Percentiles rank a stretch among this genome's conserved stretches.
phyloP scores from a whole-genome alignment of 2,888 invertebrate genomes.

The Scelioninae gen. 1 region DNA sequence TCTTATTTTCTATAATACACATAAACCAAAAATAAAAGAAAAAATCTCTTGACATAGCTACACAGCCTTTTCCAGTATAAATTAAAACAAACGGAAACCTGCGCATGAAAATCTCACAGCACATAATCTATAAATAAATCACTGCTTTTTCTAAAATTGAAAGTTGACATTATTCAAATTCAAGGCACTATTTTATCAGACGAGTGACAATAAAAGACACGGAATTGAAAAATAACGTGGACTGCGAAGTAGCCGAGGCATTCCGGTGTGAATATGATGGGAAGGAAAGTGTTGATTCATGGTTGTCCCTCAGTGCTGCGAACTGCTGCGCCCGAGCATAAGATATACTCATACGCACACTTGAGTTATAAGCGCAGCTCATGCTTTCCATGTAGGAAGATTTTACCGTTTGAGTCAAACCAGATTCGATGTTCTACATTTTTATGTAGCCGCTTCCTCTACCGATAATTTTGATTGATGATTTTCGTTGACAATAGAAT shows the following conservation, averaged over 20 bases:
- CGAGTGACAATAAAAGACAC: slow-evolving; percentile 30
- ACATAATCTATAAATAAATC: not conserved
- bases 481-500: slow-evolving; percentile 70
- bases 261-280: slow-evolving; percentile 64
- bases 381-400: slow-evolving; percentile 65
- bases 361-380: slow-evolving; percentile 62
- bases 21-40: too few species aligned
- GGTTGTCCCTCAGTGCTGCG: slow-evolving; percentile 60
- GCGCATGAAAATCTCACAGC: too few species aligned
- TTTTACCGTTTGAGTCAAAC: slow-evolving; percentile 69
- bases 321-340: slow-evolving; percentile 41
- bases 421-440: slow-evolving; percentile 69
- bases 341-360: slow-evolving; percentile 55
- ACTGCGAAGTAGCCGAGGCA: slow-evolving; percentile 50
- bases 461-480: slow-evolving; percentile 70
- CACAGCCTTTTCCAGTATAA: too few species aligned
- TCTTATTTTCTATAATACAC: too few species aligned
- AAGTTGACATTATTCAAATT: slow-evolving; percentile 18
- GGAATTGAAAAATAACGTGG: slow-evolving; percentile 37
- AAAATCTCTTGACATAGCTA: too few species aligned
- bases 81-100: too few species aligned
- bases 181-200: slow-evolving; percentile 26
- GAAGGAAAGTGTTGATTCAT: slow-evolving; percentile 71
- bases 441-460: slow-evolving; percentile 61
- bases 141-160: not conserved